phyloP scores from a whole-genome alignment of 2,113 vertebrate species.

The Limnothrissa miodon region DNA sequence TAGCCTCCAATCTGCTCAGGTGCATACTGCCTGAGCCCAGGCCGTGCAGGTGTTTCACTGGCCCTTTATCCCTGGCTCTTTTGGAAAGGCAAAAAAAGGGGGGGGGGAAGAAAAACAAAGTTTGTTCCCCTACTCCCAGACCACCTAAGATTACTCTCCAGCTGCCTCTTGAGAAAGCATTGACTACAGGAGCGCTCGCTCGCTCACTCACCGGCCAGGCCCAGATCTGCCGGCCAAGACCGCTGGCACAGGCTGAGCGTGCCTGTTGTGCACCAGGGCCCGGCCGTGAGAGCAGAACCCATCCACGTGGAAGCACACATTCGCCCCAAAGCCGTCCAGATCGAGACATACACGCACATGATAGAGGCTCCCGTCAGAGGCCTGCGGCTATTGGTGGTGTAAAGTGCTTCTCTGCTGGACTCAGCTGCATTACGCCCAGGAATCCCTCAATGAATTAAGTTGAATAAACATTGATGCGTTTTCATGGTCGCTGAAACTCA shows the following conservation, averaged over 20 bases:
- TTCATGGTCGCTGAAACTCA: neutral
- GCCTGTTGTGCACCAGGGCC: neutral
- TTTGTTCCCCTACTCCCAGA: constrained; percentile 55
- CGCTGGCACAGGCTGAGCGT: constrained; percentile 37
- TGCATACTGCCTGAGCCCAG: constrained; percentile 69
- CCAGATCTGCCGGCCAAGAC: constrained; percentile 46
- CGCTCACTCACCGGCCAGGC: constrained; percentile 35
- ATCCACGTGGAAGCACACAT: neutral
- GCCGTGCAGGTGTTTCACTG: constrained; percentile 69
- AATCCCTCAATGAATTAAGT: neutral
- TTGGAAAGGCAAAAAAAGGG: constrained; percentile 46
- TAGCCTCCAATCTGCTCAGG: constrained; percentile 79
- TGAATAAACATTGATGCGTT: neutral
- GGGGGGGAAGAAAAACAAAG: neutral
- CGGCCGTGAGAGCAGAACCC: constrained; percentile 20
- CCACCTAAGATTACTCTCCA: constrained; percentile 70
- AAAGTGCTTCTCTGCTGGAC: too few relatives aligned
- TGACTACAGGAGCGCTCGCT: constrained; percentile 58
- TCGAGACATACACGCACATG: neutral
- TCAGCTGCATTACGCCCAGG: neutral
- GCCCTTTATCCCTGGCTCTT: constrained; percentile 46
- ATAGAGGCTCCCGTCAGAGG: neutral
- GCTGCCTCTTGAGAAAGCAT: constrained; percentile 63
- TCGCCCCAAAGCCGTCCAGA: neutral
- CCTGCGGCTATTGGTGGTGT: neutral